Evolutionary conservation across 37 sponge, comb jelly and placozoan genomes (phyloP).

Genomic region (Amphimedon queenslandica): DNA sequence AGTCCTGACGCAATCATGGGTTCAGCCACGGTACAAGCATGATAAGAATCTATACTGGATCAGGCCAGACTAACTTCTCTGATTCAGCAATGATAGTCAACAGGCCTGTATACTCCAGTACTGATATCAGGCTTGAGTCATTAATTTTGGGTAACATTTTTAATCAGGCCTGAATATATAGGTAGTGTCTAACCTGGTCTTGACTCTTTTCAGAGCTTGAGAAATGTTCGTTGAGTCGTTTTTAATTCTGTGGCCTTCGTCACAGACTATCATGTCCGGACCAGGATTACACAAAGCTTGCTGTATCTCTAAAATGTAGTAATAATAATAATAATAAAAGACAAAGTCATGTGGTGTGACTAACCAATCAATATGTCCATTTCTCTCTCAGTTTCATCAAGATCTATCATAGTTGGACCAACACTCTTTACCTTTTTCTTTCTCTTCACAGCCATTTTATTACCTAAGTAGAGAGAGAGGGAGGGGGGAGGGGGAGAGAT

Average conservation of each 20-base stretch:
- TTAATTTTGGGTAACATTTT: no score
- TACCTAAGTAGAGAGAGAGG: no score
- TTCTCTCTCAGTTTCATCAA: slow-evolving; percentile 79
- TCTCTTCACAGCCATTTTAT: slow-evolving; percentile 81
- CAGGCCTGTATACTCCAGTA: no score
- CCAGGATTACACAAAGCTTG: slow-evolving; percentile 86
- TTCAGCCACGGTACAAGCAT: no score
- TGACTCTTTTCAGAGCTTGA: slow-evolving; percentile 87
- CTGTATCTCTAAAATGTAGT: slow-evolving; percentile 59
- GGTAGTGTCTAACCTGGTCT: slow-evolving; percentile 65
- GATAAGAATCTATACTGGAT: no score
- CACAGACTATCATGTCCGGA: slow-evolving; percentile 96
- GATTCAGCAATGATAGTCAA: no score
- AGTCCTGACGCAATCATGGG: no score
- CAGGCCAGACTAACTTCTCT: no score
- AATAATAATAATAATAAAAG: background rate
- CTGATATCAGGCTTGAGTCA: no score
- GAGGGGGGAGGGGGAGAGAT: no score
- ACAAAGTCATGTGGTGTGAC: background rate
- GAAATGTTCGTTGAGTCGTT: slow-evolving; percentile 87
- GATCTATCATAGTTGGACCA: slow-evolving; percentile 43
- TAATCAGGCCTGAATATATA: no score
- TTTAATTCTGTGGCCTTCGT: slow-evolving; percentile 97
- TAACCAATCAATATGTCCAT: slow-evolving; percentile 73
- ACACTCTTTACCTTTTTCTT: slow-evolving; percentile 13